Percentiles rank a stretch among this genome's conserved stretches.
Evolutionary conservation across 2,888 invertebrate species (phyloP).

Genomic region (Chrysotoxum bicinctum): DNA sequence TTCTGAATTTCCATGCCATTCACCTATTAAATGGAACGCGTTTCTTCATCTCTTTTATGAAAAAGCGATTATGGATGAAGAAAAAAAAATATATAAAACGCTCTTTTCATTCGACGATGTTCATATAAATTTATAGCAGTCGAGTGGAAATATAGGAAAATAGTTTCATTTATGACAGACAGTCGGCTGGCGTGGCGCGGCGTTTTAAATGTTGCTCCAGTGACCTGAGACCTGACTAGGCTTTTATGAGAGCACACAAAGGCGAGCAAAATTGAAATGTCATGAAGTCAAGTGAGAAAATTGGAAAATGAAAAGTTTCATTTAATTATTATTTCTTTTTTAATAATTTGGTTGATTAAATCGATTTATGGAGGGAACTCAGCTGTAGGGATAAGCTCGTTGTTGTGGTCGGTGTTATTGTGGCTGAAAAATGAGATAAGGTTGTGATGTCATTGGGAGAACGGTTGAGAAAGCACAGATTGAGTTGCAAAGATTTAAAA

Average conservation of each 20-base stretch:
- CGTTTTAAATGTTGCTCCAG: constrained; percentile 27
- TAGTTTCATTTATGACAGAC: constrained; percentile 60
- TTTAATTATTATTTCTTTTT: constrained; percentile 17
- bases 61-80: constrained; percentile 51
- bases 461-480: neutral
- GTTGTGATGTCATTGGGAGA: neutral
- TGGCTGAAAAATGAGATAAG: neutral
- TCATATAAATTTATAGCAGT: constrained; percentile 24
- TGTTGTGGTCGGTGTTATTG: neutral
- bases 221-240: constrained; percentile 63
- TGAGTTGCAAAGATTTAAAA: no score
- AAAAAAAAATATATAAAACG: constrained; percentile 8
- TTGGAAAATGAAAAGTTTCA: constrained; percentile 47
- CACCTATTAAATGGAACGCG: constrained; percentile 41
- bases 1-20: constrained; percentile 12
- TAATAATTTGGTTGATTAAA: constrained; percentile 29
- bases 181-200: constrained; percentile 26
- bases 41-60: constrained; percentile 21
- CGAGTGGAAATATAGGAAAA: constrained; percentile 61
- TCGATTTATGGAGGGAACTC: constrained; percentile 27
- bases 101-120: constrained; percentile 47
- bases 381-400: neutral
- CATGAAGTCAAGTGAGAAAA: constrained; percentile 61
- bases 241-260: neutral
- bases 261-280: constrained; percentile 42